Evolutionary conservation across 2,888 invertebrate genomes (phyloP).

Genomic region (Xestia ashworthii): DNA sequence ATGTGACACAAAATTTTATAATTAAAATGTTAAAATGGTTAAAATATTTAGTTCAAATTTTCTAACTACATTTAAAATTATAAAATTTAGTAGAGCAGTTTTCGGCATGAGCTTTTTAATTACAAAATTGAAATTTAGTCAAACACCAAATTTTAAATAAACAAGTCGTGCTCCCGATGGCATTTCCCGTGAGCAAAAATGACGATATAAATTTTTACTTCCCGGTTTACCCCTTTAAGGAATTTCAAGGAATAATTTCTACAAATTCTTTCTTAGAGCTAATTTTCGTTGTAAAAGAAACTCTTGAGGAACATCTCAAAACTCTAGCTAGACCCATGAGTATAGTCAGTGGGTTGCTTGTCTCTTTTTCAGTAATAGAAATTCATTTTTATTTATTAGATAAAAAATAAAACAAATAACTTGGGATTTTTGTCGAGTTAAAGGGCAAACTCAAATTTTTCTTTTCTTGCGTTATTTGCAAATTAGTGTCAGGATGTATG

Average conservation of each 20-base stretch:
- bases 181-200: not conserved
- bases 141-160: not conserved
- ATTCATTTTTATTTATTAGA: not conserved
- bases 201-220: not conserved
- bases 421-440: not conserved
- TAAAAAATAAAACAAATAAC: not conserved
- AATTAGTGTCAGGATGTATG: too few relatives aligned
- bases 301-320: not conserved
- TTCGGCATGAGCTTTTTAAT: not conserved
- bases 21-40: not conserved
- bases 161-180: not conserved
- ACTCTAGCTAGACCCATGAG: not conserved
- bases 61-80: not conserved
- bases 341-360: not conserved
- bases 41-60: slow-evolving; percentile 4
- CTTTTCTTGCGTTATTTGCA: too few relatives aligned
- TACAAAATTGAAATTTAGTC: not conserved
- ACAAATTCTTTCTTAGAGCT: not conserved
- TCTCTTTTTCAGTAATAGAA: not conserved
- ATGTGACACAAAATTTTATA: not conserved
- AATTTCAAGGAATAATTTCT: not conserved
- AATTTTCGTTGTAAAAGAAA: not conserved
- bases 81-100: not conserved
- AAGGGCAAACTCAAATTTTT: too few relatives aligned
- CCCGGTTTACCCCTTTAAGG: too few relatives aligned